Base-by-base conservation (phyloP, 2,113 vertebrate genomes). In the Scatophagus argus region DNA sequence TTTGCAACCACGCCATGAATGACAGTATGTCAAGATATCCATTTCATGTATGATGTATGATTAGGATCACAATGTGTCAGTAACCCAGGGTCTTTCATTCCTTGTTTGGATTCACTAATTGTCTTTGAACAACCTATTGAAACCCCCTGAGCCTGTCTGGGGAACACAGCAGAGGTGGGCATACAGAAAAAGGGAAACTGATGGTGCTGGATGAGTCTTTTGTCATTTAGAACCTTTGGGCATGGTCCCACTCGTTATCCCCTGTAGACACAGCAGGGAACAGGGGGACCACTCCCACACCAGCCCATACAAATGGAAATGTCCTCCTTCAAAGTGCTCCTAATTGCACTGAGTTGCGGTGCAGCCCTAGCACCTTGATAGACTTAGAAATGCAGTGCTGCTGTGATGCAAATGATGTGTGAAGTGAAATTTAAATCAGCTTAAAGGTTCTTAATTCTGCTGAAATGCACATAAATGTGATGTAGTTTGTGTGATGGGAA, bases 291-390 rank as follows among this genome's bases (percentile, higher is more conserved):
- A 84, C 87, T 87, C 81, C 88, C 72, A 69, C 66, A 51, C 59
- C 70, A 52, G 65, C 67, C 36, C 77, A 88, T 85, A 80, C 73
- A 90, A 54, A 93, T 89, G 87, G 84, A 89, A 89, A 92, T 87
- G 69, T 71, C 60, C 58, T 82, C 47, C 36, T 60, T 77, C 46
- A 70, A 82, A 60, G 16, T 55, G 79, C n/a, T 47, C 43, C 25
- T 83, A 84, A 88, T 65, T 89, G 73, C 49, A 8, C 52, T 56
- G 21, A 72, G 79, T 78, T 73, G 76, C 58, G 74, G 63, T 25
- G 34, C 58, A 77, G 64, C 46, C 36, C 14, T 54, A 69, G 43
- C 59, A 76, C 71, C 56, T 77, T 78, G 41, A 77, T 49, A 54
- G 60, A 79, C 49, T 46, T 32, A 16, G 1, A 82, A 59, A 75